A percentile compares a stretch with the other conserved stretches of the same genome.
These are phyloP conservation scores for Gasteruption jaculator DNA, from an alignment of 2,888 invertebrate genomes.

Conservation along the genomic window DNA sequence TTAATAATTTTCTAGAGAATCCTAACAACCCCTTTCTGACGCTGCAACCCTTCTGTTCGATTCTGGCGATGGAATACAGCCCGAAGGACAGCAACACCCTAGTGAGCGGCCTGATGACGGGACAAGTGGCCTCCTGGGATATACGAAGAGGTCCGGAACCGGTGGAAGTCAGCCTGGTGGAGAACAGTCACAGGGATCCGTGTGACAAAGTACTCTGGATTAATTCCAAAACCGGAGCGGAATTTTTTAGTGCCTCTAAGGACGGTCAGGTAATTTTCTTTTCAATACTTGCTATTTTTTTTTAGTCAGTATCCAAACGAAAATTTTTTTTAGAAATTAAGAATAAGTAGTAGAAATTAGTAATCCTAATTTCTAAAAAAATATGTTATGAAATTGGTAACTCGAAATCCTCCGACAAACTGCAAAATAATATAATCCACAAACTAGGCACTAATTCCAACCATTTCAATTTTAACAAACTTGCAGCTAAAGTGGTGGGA, in stretches of 20 bases:
- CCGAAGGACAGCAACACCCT: conserved; percentile 46
- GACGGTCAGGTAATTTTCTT: conserved; percentile 72
- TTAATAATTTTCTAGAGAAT: conserved; percentile 38
- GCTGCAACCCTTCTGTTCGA: conserved; percentile 41
- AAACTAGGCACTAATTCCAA: conserved; percentile 26
- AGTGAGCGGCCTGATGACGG: conserved; percentile 44
- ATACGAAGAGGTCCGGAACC: conserved; percentile 78
- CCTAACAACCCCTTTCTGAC: conserved; percentile 45
- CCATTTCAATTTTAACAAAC: not conserved
- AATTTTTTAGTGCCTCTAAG: conserved; percentile 89
- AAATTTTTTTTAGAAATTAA: not conserved
- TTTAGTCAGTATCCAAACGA: too few relatives aligned
- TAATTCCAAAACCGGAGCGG: conserved; percentile 89
- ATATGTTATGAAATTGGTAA: too few relatives aligned
- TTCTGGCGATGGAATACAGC: conserved; percentile 44
- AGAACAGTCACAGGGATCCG: conserved; percentile 83
- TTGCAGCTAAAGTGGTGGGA: conserved; percentile 63
- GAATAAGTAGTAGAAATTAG: conserved; percentile 6
- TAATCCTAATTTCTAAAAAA: conserved; percentile 4
- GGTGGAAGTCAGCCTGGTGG: conserved; percentile 71
- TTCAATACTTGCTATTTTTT: not conserved
- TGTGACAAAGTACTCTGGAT: conserved; percentile 87
- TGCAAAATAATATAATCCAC: not conserved
- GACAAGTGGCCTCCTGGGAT: conserved; percentile 72
- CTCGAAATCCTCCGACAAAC: too few relatives aligned